Evolutionary conservation across 2,113 vertebrate genomes (phyloP), one percentile per base, ranked within the genome.

Genomic region (Leiothrix lutea): DNA sequence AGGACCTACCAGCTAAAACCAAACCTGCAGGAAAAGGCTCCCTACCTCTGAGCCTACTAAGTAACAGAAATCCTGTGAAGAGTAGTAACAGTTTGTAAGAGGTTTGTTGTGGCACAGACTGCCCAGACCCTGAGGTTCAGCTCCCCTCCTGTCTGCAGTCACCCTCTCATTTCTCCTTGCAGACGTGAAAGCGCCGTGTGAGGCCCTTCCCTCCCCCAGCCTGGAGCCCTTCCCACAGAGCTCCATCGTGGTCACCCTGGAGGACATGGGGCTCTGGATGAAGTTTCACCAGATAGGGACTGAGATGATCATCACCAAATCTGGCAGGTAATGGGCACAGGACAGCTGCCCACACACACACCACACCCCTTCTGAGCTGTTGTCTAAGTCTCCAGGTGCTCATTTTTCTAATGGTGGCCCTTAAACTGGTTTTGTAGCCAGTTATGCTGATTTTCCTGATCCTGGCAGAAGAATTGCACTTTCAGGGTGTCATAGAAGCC

Each of bases 281-380:
- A 97, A 98, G 72, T 99, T 99, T 90, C 97, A 98, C 81, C 98
- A 98, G 91, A 98, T 98, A 21, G 99, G 99, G 64, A 99, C 99
- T 0, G 99, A 99, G 96, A 99, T 99, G 99, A 99, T 99, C 93
- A 99, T 99, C 97, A 99, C 99, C 51, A 99, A 99, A 67, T 98
- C 99, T 0, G 99, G 99, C 93, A 97, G 99, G 99, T 99, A 94
- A 97, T 97, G 74, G 26, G 8, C 40, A 38, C 33, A 40, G 71
- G 15, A 45, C 17, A 79, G 21, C 88, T 86, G 84, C 25, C n/a
- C n/a, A n/a, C 12, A 12, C 44, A 23, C 18, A 20, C 21, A 12
- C 44, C 11, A 2, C 22, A 28, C 11, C 42, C 21, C 35, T 56
- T 56, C 25, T 1, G 1, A 18, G 29, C 38, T 65, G 24, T 35